Percentiles rank a stretch among this genome's conserved stretches.
Conservation (phyloP, 1,140 invertebrate genomes). For the Dryas iulia region DNA sequence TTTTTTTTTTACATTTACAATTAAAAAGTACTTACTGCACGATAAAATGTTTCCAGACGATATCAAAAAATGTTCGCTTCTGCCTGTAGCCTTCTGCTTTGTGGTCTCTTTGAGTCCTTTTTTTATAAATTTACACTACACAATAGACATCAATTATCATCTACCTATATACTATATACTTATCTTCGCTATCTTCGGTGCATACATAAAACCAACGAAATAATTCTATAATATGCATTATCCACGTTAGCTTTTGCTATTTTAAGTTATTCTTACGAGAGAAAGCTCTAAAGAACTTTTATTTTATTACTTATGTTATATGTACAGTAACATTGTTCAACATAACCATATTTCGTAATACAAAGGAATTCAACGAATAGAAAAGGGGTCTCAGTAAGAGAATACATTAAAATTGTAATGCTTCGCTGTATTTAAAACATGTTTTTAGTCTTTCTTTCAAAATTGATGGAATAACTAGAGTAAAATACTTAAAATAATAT, state of each 20-base stretch:
- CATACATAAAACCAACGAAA: no score
- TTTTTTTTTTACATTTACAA: no score
- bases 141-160: no score
- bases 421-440: background rate
- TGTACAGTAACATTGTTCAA: background rate
- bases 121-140: no score
- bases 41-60: no score
- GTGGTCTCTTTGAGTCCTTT: no score
- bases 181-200: no score
- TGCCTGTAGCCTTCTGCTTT: no score
- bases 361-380: background rate
- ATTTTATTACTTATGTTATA: constrained; percentile 1
- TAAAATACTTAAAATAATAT: background rate
- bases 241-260: constrained; percentile 26
- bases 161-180: no score
- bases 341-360: background rate
- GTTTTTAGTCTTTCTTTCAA: background rate
- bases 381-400: background rate
- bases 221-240: constrained; percentile 37
- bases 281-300: constrained; percentile 6
- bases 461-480: background rate
- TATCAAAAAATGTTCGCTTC: no score
- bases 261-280: constrained; percentile 27
- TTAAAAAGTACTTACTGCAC: no score
- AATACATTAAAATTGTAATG: background rate